These are phyloP conservation scores for Epizoanthus stellaris DNA, from an alignment of 92 coral and sea anemone genomes.

Conservation along the genomic window DNA sequence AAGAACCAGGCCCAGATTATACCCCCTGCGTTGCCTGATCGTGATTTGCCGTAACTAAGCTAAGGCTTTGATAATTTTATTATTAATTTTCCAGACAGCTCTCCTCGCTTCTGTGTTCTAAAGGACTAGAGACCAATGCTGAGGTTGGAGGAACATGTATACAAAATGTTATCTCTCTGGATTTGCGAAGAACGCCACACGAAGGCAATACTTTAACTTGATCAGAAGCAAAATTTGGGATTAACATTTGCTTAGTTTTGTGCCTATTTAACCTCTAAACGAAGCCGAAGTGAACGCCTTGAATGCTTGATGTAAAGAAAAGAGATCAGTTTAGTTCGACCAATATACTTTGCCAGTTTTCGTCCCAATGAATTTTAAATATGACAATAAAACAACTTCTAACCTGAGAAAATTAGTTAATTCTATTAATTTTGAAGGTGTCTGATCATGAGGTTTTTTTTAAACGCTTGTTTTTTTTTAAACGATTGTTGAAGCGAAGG, in stretches of 20 bases:
- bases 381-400: no score
- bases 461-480: neutral
- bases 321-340: no score
- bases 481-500: neutral
- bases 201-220: no score
- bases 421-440: neutral
- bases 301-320: no score
- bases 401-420: neutral
- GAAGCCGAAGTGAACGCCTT: no score
- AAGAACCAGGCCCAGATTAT: constrained; percentile 20
- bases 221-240: no score
- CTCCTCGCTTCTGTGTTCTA: neutral
- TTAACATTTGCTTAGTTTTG: no score
- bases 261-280: no score
- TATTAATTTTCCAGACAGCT: neutral
- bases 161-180: constrained; percentile 21
- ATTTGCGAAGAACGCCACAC: neutral
- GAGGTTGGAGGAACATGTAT: neutral
- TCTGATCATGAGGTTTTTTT: no score
- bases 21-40: neutral
- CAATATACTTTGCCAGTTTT: no score
- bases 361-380: no score
- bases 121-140: constrained; percentile 24
- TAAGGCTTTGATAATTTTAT: constrained; percentile 14
- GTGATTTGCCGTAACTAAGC: neutral